phyloP scores from a whole-genome alignment of 2,797 vertebrate species.

The Tauraco hartlaubi region DNA sequence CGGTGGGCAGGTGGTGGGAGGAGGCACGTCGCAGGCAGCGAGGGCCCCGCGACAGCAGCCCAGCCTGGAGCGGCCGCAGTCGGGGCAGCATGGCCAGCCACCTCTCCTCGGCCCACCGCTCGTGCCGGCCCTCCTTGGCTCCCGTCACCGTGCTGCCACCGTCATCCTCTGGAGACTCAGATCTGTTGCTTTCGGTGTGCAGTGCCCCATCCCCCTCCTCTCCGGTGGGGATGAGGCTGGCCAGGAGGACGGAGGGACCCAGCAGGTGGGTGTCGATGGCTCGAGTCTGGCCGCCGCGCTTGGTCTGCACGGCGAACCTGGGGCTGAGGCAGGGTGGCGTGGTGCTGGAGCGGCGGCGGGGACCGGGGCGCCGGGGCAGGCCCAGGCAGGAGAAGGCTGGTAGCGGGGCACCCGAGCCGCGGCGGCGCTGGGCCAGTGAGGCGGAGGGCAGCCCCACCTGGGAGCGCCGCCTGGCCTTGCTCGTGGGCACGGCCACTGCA shows the following conservation, averaged over 20 bases:
- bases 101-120: not conserved
- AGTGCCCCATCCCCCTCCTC: not conserved
- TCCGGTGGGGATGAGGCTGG: conserved; percentile 81
- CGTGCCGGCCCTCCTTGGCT: not conserved
- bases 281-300: not conserved
- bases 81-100: conserved; percentile 3
- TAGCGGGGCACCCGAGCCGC: conserved; percentile 77
- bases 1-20: conserved; percentile 80
- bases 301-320: conserved; percentile 81
- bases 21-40: conserved; percentile 84
- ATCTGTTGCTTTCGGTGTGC: not conserved
- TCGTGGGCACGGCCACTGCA: conserved; percentile 77
- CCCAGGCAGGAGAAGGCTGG: conserved; percentile 73
- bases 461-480: conserved; percentile 90
- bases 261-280: conserved; percentile 80
- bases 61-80: not conserved
- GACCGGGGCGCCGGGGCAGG: not conserved
- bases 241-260: conserved; percentile 82
- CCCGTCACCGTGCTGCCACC: not conserved
- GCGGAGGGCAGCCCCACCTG: conserved; percentile 85
- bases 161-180: not conserved
- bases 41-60: conserved; percentile 76
- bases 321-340: conserved; percentile 81
- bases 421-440: conserved; percentile 79
- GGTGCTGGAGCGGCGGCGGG: conserved; percentile 87